A percentile compares a stretch with the other conserved stretches of the same genome.
Evolutionary conservation across 2,888 invertebrate species (phyloP).

Genomic region (Sphaerophoria taeniata): DNA sequence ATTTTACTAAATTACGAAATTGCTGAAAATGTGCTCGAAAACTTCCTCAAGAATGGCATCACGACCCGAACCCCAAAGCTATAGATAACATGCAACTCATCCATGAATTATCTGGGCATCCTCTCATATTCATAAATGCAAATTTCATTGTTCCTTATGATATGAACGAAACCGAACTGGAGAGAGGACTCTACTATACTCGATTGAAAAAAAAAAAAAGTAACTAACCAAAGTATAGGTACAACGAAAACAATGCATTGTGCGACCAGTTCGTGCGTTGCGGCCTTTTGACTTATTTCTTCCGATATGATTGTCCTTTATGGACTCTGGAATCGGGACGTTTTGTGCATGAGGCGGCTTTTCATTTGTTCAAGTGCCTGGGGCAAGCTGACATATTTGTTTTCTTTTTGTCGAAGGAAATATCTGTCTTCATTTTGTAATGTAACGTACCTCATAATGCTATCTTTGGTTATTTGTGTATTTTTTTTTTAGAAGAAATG

Average conservation of each 20-base stretch:
- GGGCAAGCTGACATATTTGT: slow-evolving; percentile 24
- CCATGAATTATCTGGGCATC: slow-evolving; percentile 64
- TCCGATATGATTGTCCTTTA: slow-evolving; percentile 59
- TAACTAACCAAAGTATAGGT: not conserved
- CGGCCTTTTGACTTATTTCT: slow-evolving; percentile 71
- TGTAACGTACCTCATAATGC: slow-evolving; percentile 20
- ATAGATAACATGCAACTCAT: slow-evolving; percentile 40
- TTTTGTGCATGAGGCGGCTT: slow-evolving; percentile 44
- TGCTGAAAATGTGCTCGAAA: slow-evolving; percentile 58
- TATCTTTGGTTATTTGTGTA: slow-evolving; percentile 8
- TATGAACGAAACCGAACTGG: not conserved
- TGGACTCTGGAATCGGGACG: not conserved
- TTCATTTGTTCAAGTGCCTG: slow-evolving; percentile 70
- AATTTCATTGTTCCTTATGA: slow-evolving; percentile 72
- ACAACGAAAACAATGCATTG: slow-evolving; percentile 66
- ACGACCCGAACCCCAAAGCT: slow-evolving; percentile 36
- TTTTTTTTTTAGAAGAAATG: not conserved
- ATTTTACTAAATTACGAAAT: slow-evolving; percentile 39
- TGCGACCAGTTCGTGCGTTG: slow-evolving; percentile 70
- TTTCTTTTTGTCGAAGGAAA: not conserved
- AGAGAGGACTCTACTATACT: slow-evolving; percentile 21
- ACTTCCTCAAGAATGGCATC: slow-evolving; percentile 41
- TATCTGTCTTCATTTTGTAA: slow-evolving; percentile 30
- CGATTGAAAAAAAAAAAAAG: slow-evolving; percentile 24
- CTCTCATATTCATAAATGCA: slow-evolving; percentile 71